Conservation (phyloP, 2,888 invertebrate genomes). For the Uropetala carovei region DNA sequence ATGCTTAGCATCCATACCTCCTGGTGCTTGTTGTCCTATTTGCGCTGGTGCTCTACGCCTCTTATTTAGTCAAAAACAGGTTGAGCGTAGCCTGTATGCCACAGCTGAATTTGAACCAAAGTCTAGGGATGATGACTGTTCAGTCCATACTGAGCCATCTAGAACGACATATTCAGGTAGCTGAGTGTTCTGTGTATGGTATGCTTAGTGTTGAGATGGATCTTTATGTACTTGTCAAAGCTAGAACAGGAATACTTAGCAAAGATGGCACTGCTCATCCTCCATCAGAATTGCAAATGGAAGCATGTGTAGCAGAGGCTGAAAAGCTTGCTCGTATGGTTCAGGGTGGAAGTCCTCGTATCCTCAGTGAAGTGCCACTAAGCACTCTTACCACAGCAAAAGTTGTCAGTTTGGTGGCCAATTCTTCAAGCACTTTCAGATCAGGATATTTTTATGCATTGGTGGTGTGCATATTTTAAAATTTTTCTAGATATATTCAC, state of each 20-base stretch:
- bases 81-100: constrained; percentile 87
- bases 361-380: constrained; percentile 86
- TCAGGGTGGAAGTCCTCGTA: constrained; percentile 86
- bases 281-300: constrained; percentile 85
- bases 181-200: constrained; percentile 89
- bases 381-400: constrained; percentile 82
- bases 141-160: constrained; percentile 82
- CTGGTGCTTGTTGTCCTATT: constrained; percentile 94
- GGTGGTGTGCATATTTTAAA: background rate
- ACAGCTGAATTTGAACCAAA: constrained; percentile 76
- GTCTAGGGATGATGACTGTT: constrained; percentile 77
- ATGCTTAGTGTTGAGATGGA: constrained; percentile 91
- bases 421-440: background rate
- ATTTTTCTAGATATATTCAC: background rate
- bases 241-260: background rate
- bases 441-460: background rate
- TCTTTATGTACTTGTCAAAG: constrained; percentile 86
- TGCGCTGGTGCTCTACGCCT: constrained; percentile 89
- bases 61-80: constrained; percentile 79
- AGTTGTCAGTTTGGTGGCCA: constrained; percentile 69
- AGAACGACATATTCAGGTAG: constrained; percentile 85
- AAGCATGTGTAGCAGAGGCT: constrained; percentile 90
- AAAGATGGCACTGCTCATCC: constrained; percentile 73
- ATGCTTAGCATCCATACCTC: constrained; percentile 89
- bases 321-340: constrained; percentile 90